Evolutionary conservation across 2,797 vertebrate species (phyloP).

Genomic region (Squalus acanthias): DNA sequence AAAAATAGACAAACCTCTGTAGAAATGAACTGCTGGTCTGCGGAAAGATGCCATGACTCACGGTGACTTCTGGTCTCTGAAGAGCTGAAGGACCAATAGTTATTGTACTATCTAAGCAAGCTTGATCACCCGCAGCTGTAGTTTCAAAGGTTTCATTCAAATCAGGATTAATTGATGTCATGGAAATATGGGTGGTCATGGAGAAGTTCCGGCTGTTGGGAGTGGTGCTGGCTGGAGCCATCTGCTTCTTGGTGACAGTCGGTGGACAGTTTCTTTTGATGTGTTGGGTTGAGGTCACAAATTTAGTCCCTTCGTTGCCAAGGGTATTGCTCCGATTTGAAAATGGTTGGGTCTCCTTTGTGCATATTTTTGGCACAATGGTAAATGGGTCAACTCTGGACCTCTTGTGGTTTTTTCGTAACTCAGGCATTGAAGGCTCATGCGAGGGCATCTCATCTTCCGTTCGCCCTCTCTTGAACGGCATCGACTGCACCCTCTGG

Average conservation of each 20-base stretch:
- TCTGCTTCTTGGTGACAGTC: not conserved
- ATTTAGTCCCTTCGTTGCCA: not conserved
- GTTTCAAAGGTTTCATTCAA: conserved; percentile 28
- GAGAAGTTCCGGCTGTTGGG: not conserved
- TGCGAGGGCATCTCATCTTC: not conserved
- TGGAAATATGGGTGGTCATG: not conserved
- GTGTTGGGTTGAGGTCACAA: too few relatives aligned
- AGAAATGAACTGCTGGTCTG: not conserved
- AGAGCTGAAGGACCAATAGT: not conserved
- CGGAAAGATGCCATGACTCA: not conserved
- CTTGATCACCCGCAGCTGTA: not conserved
- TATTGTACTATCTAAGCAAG: not conserved
- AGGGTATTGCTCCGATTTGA: conserved; percentile 21
- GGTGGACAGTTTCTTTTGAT: not conserved
- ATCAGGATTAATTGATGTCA: not conserved
- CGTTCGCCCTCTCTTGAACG: not conserved
- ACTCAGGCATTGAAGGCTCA: not conserved
- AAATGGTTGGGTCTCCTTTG: not conserved
- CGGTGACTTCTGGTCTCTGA: not conserved
- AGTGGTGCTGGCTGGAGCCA: not conserved
- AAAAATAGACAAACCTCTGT: not conserved
- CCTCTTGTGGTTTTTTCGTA: not conserved
- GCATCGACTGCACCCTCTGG: not conserved
- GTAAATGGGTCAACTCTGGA: not conserved
- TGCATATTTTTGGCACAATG: not conserved